Evolutionary conservation across 92 coral and sea anemone genomes (phyloP).

Genomic region (Paramuricea clavata): DNA sequence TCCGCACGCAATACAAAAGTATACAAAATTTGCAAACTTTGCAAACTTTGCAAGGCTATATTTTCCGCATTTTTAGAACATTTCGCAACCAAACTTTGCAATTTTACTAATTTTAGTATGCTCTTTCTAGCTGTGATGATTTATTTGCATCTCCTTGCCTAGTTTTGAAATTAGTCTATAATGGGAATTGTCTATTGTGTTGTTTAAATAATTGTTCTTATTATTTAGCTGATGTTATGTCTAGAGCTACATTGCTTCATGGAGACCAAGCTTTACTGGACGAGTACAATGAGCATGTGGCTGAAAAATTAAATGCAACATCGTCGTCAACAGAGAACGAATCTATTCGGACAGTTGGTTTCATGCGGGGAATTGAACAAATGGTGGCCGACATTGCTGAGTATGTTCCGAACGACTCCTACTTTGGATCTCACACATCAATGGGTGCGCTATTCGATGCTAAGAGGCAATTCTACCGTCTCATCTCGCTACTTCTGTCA

Average conservation of each 20-base stretch:
- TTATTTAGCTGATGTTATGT: constrained; percentile 30
- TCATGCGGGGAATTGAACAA: constrained; percentile 39
- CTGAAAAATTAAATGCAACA: constrained; percentile 20
- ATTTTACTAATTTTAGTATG: too few relatives aligned
- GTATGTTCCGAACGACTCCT: constrained; percentile 2
- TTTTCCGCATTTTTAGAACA: too few relatives aligned
- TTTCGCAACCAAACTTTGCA: too few relatives aligned
- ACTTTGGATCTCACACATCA: not conserved
- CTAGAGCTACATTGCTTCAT: constrained; percentile 16
- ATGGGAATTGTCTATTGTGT: too few relatives aligned
- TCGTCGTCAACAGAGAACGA: not conserved
- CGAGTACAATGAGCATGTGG: constrained; percentile 31
- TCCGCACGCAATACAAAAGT: too few relatives aligned
- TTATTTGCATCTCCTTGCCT: too few relatives aligned
- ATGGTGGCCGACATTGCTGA: not conserved
- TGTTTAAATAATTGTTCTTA: not conserved
- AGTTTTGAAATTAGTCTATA: too few relatives aligned
- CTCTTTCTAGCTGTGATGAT: too few relatives aligned
- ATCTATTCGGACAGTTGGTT: constrained; percentile 3
- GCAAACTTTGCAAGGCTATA: too few relatives aligned
- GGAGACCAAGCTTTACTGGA: constrained; percentile 19
- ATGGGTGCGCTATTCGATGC: constrained; percentile 10
- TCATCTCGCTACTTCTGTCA: constrained; percentile 42
- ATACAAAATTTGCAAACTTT: too few relatives aligned
- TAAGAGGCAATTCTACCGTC: constrained; percentile 30